Conservation (phyloP, 2,113 vertebrate genomes). For the Echinops telfairi region DNA sequence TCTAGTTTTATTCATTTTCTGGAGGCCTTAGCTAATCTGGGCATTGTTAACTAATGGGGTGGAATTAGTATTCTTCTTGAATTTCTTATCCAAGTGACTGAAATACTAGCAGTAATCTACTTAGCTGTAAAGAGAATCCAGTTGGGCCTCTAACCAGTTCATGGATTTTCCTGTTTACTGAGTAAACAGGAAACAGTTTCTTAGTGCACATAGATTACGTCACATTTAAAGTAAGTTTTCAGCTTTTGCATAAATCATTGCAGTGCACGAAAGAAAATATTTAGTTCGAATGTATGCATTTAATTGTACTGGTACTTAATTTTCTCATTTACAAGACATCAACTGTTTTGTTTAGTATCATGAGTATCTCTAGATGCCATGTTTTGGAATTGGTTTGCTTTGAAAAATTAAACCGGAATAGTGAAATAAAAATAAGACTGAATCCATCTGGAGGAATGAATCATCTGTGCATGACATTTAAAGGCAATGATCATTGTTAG, state of each 20-base stretch:
- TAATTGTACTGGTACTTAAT: constrained; percentile 70
- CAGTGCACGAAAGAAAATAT: constrained; percentile 60
- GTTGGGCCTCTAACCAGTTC: constrained; percentile 6
- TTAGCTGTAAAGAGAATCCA: constrained; percentile 29
- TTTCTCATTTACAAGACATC: constrained; percentile 80
- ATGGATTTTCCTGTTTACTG: constrained; percentile 56
- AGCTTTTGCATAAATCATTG: constrained; percentile 63
- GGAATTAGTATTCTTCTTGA: constrained; percentile 46
- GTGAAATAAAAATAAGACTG: constrained; percentile 57
- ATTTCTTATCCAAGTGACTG: not conserved
- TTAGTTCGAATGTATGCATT: constrained; percentile 70
- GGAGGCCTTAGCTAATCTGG: not conserved
- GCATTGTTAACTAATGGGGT: not conserved
- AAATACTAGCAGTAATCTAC: not conserved
- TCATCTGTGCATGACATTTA: constrained; percentile 63
- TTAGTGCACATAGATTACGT: constrained; percentile 18
- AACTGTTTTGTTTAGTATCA: constrained; percentile 70
- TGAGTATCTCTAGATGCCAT: constrained; percentile 53
- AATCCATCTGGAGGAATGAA: constrained; percentile 66
- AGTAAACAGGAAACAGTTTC: constrained; percentile 73
- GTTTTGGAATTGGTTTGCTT: constrained; percentile 67
- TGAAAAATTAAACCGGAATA: constrained; percentile 61
- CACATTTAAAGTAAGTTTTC: constrained; percentile 67
- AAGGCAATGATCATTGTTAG: constrained; percentile 63
- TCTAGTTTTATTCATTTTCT: constrained; percentile 16